Evolutionary conservation across 2,113 vertebrate genomes (phyloP).

Genomic region (Dasyornis broadbenti): DNA sequence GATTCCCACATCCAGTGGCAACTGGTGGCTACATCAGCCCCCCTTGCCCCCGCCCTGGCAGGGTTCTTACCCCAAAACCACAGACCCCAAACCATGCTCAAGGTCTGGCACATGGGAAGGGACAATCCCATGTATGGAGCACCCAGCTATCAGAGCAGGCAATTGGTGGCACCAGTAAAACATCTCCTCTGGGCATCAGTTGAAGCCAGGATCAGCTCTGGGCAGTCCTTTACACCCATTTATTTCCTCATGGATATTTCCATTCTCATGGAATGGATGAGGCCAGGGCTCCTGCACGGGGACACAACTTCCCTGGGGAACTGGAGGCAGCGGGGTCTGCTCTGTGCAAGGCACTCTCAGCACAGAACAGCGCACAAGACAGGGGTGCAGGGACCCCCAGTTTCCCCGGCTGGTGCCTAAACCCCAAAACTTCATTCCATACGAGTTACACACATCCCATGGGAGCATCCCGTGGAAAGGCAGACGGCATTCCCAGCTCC

Average conservation of each 20-base stretch:
- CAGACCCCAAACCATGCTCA: background rate
- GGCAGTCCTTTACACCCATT: background rate
- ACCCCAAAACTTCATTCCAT: background rate
- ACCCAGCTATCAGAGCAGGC: background rate
- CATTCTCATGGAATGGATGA: background rate
- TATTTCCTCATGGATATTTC: accelerated
- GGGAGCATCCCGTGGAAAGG: background rate
- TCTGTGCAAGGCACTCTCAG: background rate
- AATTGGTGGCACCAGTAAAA: background rate
- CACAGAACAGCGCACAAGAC: background rate
- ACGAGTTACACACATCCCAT: accelerated
- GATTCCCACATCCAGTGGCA: background rate
- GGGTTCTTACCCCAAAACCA: background rate
- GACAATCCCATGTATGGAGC: background rate
- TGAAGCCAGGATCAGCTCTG: background rate
- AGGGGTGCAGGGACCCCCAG: accelerated
- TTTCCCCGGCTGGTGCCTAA: background rate
- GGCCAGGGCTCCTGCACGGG: accelerated
- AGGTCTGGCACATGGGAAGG: background rate
- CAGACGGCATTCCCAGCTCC: background rate
- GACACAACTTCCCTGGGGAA: accelerated
- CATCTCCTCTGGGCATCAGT: background rate
- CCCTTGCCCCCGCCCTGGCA: accelerated
- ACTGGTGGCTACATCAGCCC: too few species aligned
- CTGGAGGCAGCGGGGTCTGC: accelerated